phyloP scores from a whole-genome alignment of 2,113 vertebrate species.

The Xiphophorus hellerii region DNA sequence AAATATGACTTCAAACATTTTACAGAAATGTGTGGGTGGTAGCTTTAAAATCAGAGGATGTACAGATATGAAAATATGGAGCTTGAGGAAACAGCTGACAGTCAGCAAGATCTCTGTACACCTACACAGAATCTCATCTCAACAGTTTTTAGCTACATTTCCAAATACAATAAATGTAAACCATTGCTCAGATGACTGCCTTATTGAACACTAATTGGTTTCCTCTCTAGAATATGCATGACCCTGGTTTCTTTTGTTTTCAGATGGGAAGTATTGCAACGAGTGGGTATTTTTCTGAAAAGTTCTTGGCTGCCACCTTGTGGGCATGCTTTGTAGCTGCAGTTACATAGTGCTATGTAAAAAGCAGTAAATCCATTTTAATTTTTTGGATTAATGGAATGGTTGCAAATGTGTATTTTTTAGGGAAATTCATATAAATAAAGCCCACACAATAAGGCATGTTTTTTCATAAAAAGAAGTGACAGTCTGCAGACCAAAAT shows the following conservation, averaged over 20 bases:
- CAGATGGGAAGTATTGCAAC: not conserved
- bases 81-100: too few relatives aligned
- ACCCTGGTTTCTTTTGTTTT: not conserved
- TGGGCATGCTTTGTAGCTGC: conserved; percentile 9
- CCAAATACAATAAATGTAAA: not conserved
- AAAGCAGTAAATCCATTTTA: not conserved
- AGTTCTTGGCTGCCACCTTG: conserved; percentile 29
- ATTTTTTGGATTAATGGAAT: not conserved
- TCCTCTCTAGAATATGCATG: not conserved
- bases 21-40: not conserved
- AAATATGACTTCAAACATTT: not conserved
- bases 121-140: not conserved
- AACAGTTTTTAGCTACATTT: not conserved
- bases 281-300: not conserved
- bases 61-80: not conserved
- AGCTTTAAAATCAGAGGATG: not conserved
- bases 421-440: not conserved
- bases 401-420: not conserved
- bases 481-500: too few relatives aligned
- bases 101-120: not conserved
- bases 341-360: not conserved
- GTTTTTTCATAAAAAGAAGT: too few relatives aligned
- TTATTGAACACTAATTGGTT: not conserved
- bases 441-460: not conserved
- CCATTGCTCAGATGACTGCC: not conserved